Conservation (phyloP, 2,888 invertebrate species). For the Caenorhabditis virilis region DNA sequence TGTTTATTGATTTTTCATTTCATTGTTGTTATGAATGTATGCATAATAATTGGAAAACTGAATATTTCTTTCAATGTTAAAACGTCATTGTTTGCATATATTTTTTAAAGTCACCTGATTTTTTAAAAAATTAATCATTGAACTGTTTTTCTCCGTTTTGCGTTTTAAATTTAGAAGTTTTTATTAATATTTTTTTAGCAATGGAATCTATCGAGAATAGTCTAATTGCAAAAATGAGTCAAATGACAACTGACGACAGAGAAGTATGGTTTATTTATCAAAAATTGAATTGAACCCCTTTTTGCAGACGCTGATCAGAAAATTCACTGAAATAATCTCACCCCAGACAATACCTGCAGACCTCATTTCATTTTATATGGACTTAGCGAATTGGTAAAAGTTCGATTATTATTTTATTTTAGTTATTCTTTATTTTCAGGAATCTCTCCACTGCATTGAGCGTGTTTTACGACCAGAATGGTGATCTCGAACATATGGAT, state of each 20-base stretch:
- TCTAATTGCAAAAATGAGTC: conserved; percentile 34
- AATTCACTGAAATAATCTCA: conserved; percentile 21
- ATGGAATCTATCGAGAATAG: conserved; percentile 39
- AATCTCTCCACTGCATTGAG: conserved; percentile 23
- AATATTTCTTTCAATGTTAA: too few relatives aligned
- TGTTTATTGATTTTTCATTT: too few relatives aligned
- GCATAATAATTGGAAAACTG: too few relatives aligned
- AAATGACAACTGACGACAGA: conserved; percentile 34
- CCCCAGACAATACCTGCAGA: conserved; percentile 34
- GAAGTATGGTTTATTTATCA: conserved; percentile 9
- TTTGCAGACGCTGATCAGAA: conserved; percentile 23
- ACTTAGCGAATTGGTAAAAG: conserved; percentile 34
- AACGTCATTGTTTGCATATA: too few relatives aligned
- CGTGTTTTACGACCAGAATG: conserved; percentile 36
- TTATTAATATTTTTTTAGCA: neutral
- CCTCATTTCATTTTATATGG: conserved; percentile 39
- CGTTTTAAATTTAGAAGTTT: too few relatives aligned
- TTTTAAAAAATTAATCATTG: too few relatives aligned
- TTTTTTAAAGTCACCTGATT: too few relatives aligned
- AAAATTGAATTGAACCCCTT: neutral
- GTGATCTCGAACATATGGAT: conserved; percentile 34
- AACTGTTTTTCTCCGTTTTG: too few relatives aligned
- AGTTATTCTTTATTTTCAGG: conserved; percentile 6
- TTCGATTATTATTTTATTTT: neutral
- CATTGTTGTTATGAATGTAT: too few relatives aligned